These are phyloP conservation scores for Triplophysa yarkandensis DNA, from an alignment of 2,797 vertebrate genomes.

Conservation along the genomic window DNA sequence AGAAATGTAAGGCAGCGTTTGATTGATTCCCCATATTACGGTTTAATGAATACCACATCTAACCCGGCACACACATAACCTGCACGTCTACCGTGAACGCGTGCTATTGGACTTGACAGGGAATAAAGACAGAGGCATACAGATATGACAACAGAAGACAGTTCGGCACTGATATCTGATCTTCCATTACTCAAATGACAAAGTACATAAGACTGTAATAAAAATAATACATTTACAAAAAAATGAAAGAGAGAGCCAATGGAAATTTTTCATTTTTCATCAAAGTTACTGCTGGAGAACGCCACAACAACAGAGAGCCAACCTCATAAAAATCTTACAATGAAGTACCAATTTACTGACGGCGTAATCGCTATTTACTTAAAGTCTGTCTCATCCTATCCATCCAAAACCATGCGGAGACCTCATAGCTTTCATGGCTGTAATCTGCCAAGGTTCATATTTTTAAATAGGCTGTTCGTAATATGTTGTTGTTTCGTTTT, in stretches of 20 bases:
- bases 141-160: slow-evolving; percentile 1
- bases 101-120: slow-evolving; percentile 30
- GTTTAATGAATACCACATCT: slow-evolving; percentile 66
- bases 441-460: neutral
- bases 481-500: neutral
- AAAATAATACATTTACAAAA: neutral
- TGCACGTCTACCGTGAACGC: slow-evolving; percentile 36
- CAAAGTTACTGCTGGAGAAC: neutral
- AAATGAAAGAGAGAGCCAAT: neutral
- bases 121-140: neutral
- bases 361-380: no score
- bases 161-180: neutral
- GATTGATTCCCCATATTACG: slow-evolving; percentile 62
- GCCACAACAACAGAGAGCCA: neutral
- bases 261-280: neutral
- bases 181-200: neutral
- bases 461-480: neutral
- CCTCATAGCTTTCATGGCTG: neutral
- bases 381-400: neutral
- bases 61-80: slow-evolving; percentile 44
- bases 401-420: neutral
- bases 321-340: neutral
- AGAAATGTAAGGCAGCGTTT: slow-evolving; percentile 64
- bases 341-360: neutral
- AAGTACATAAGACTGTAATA: neutral